Conservation (phyloP, 2,797 vertebrate species). For the Myripristis jacobus region DNA sequence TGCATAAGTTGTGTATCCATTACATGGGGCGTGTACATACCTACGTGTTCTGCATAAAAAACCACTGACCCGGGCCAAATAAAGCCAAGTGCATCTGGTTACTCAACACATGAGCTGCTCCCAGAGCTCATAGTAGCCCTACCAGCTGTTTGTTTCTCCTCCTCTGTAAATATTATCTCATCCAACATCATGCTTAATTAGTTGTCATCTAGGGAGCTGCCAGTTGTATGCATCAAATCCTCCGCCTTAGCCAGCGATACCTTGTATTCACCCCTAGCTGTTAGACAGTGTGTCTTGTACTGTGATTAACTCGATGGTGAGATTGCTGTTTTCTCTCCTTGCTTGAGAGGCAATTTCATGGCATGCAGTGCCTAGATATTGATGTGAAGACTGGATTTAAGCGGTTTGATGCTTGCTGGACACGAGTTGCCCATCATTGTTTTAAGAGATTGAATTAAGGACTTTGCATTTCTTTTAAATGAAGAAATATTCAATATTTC, state of each 20-base stretch:
- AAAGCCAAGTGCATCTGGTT: slow-evolving; percentile 42
- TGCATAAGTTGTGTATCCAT: not conserved
- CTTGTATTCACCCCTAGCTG: slow-evolving; percentile 1
- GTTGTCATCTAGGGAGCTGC: slow-evolving; percentile 26
- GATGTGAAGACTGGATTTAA: not conserved
- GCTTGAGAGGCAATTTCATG: no score
- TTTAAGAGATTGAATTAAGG: not conserved
- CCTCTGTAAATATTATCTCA: slow-evolving; percentile 48
- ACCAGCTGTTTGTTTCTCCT: slow-evolving; percentile 48
- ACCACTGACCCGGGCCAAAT: slow-evolving; percentile 26
- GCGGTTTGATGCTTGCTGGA: not conserved
- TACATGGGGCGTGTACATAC: not conserved
- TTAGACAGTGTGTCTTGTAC: not conserved
- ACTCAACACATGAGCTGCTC: slow-evolving; percentile 52
- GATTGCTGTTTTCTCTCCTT: no score
- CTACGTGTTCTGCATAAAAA: slow-evolving; percentile 6
- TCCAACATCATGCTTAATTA: slow-evolving; percentile 38
- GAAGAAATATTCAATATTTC: no score
- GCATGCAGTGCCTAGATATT: slow-evolving; percentile 2
- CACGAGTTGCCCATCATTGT: not conserved
- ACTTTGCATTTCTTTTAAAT: no score
- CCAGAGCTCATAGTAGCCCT: slow-evolving; percentile 32
- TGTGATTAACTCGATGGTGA: no score
- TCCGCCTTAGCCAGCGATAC: not conserved
- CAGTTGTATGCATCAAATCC: slow-evolving; percentile 24